A percentile compares a stretch with the other conserved stretches of the same genome.
Evolutionary conservation across 2,888 invertebrate genomes (phyloP).

Genomic region (Diachrysia chrysitis): DNA sequence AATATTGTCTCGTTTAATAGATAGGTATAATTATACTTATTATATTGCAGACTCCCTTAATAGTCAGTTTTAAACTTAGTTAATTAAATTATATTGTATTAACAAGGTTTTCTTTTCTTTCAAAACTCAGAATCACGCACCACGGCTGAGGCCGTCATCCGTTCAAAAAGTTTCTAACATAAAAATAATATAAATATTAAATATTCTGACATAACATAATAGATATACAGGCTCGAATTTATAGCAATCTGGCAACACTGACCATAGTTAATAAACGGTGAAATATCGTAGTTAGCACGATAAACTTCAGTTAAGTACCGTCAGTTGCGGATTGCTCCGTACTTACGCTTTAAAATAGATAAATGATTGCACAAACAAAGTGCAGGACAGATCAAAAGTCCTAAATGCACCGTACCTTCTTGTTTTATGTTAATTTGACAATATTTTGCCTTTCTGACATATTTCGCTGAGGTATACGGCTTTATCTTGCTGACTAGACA

Average conservation of each 20-base stretch:
- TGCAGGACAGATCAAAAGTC: constrained; percentile 58
- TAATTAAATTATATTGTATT: too few relatives aligned
- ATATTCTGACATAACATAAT: not conserved
- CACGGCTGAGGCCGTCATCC: too few relatives aligned
- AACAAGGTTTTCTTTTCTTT: too few relatives aligned
- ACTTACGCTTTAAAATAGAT: constrained; percentile 54
- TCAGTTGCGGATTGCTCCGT: constrained; percentile 33
- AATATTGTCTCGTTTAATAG: too few relatives aligned
- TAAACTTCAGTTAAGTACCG: constrained; percentile 56
- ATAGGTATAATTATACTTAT: too few relatives aligned
- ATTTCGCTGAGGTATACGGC: constrained; percentile 30
- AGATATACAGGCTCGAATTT: constrained; percentile 16
- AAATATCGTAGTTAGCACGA: constrained; percentile 49
- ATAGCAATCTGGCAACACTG: constrained; percentile 40
- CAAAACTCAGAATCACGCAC: too few relatives aligned
- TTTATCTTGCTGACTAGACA: constrained; percentile 22
- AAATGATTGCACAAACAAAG: constrained; percentile 54
- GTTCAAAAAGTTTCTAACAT: too few relatives aligned
- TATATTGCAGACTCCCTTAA: too few relatives aligned
- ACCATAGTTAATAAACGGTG: constrained; percentile 38
- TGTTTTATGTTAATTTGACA: constrained; percentile 55
- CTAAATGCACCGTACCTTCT: constrained; percentile 21
- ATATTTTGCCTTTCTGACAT: constrained; percentile 42
- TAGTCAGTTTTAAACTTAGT: too few relatives aligned
- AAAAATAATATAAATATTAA: too few relatives aligned